Conservation (phyloP, 2,113 vertebrate genomes). For the Ramphastos sulfuratus region DNA sequence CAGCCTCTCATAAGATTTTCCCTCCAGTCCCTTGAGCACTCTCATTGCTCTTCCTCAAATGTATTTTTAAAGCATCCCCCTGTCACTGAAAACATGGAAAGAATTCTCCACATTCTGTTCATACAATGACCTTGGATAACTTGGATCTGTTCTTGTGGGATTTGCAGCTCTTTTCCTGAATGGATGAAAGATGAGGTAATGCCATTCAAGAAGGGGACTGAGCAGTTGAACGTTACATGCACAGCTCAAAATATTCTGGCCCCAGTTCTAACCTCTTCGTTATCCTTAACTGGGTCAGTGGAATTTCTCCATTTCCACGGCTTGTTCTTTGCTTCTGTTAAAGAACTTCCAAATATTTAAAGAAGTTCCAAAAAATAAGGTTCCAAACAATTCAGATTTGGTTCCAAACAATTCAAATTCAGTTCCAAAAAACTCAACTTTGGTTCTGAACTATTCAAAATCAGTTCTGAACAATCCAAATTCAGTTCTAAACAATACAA, state of each 20-base stretch:
- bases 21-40: too few species aligned
- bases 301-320: slow-evolving; percentile 36
- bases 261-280: slow-evolving; percentile 7
- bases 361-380: too few species aligned
- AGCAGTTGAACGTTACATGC: slow-evolving; percentile 20
- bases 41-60: not conserved
- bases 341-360: too few species aligned
- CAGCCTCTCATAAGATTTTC: too few species aligned
- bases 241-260: slow-evolving; percentile 26
- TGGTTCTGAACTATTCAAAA: too few species aligned
- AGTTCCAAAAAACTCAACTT: too few species aligned
- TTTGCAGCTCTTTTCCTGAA: slow-evolving; percentile 48
- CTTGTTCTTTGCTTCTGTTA: slow-evolving; percentile 4
- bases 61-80: not conserved
- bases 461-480: too few species aligned
- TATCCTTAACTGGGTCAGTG: slow-evolving; percentile 49
- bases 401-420: too few species aligned
- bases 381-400: too few species aligned
- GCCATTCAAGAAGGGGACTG: slow-evolving; percentile 6
- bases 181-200: slow-evolving; percentile 60
- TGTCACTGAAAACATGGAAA: not conserved
- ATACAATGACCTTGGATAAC: slow-evolving; percentile 44
- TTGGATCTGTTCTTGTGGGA: slow-evolving; percentile 33
- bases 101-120: not conserved
- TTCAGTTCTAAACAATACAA: too few species aligned